phyloP scores from a whole-genome alignment of 2,113 vertebrate species.

The Phyllostomus discolor region DNA sequence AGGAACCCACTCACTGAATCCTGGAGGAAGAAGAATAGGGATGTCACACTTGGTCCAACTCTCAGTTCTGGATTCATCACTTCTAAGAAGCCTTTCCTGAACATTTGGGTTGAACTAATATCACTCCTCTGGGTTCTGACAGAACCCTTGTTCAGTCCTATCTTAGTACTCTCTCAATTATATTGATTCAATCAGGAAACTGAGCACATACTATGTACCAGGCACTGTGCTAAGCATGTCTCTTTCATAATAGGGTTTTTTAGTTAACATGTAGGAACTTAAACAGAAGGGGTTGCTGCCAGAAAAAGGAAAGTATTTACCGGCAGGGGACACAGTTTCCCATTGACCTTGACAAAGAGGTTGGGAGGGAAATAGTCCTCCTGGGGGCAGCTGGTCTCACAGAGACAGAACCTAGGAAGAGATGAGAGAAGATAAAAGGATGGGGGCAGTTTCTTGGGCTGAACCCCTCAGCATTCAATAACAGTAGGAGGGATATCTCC shows the following conservation, averaged over 20 bases:
- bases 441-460: background rate
- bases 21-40: background rate
- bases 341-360: constrained; percentile 85
- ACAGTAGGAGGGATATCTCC: background rate
- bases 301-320: constrained; percentile 70
- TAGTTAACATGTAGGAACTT: background rate
- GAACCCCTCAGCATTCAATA: background rate
- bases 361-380: constrained; percentile 85
- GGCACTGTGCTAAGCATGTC: background rate
- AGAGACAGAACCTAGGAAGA: constrained; percentile 81
- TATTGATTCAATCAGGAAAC: background rate
- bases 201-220: background rate
- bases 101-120: background rate
- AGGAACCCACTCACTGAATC: background rate
- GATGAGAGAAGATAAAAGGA: background rate
- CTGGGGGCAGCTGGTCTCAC: constrained; percentile 86
- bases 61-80: background rate
- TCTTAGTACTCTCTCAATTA: background rate
- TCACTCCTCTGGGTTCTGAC: background rate
- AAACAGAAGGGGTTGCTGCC: background rate
- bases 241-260: background rate
- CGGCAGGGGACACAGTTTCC: constrained; percentile 84
- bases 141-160: background rate
- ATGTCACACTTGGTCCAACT: background rate
- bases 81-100: background rate